A percentile compares a stretch with the other conserved stretches of the same genome.
These are phyloP conservation scores for Pelecanoides urinatrix DNA, from an alignment of 2,113 vertebrate species.

Conservation along the genomic window DNA sequence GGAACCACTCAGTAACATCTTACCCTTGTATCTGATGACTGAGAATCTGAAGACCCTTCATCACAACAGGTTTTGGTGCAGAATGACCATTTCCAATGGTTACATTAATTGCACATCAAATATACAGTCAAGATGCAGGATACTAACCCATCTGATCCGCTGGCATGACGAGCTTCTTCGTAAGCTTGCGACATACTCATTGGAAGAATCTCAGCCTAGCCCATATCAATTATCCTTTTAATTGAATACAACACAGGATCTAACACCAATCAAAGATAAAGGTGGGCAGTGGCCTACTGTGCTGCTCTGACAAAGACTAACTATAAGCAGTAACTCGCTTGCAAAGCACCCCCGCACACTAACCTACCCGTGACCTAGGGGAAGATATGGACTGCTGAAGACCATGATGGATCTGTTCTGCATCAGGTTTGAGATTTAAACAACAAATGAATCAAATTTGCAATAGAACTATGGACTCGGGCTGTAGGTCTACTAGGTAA, in stretches of 20 bases:
- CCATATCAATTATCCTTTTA: background rate
- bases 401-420: background rate
- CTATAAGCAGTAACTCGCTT: background rate
- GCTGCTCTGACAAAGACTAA: background rate
- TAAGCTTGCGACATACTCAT: background rate
- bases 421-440: background rate
- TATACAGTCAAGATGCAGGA: rapidly evolving
- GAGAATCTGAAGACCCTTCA: background rate
- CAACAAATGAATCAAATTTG: background rate
- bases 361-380: background rate
- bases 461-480: background rate
- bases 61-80: background rate
- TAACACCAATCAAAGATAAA: background rate
- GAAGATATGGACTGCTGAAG: background rate
- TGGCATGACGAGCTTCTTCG: background rate
- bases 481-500: background rate
- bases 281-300: background rate
- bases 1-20: background rate
- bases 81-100: background rate
- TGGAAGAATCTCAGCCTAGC: background rate
- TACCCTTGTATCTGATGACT: background rate
- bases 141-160: rapidly evolving
- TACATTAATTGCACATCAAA: background rate
- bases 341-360: background rate
- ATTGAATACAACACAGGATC: background rate